Conservation (phyloP, 2,113 vertebrate genomes). For the Pavo muticus region DNA sequence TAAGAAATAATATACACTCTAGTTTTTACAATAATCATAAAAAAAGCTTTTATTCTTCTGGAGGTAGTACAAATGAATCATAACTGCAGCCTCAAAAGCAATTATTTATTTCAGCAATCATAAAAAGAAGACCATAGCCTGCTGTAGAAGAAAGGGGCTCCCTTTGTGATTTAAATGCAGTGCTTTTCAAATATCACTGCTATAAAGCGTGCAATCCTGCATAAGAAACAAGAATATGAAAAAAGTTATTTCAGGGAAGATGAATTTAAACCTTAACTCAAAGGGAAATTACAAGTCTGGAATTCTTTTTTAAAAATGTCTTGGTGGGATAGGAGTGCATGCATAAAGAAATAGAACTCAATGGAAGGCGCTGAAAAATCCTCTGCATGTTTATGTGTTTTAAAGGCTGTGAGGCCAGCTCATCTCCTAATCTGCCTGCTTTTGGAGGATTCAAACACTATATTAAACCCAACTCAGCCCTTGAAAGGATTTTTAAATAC, state of each 20-base stretch:
- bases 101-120: constrained; percentile 14
- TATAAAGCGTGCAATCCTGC: not conserved
- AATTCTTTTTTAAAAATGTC: not conserved
- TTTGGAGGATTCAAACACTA: constrained; percentile 14
- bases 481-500: constrained; percentile 30
- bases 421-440: constrained; percentile 11
- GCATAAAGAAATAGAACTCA: not conserved
- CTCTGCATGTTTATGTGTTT: not conserved
- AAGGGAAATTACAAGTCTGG: not conserved
- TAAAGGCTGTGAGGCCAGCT: not conserved
- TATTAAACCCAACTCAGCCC: constrained; percentile 13
- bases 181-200: not conserved
- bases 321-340: not conserved
- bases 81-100: not conserved
- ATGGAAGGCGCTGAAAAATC: not conserved
- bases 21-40: not conserved
- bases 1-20: not conserved
- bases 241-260: not conserved
- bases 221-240: not conserved
- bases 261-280: not conserved
- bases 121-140: not conserved
- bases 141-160: not conserved
- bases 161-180: not conserved
- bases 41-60: constrained; percentile 25
- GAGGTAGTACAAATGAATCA: not conserved